A percentile compares a stretch with the other conserved stretches of the same genome.
Conservation (phyloP, 1,140 invertebrate genomes). For the Myzus persicae region DNA sequence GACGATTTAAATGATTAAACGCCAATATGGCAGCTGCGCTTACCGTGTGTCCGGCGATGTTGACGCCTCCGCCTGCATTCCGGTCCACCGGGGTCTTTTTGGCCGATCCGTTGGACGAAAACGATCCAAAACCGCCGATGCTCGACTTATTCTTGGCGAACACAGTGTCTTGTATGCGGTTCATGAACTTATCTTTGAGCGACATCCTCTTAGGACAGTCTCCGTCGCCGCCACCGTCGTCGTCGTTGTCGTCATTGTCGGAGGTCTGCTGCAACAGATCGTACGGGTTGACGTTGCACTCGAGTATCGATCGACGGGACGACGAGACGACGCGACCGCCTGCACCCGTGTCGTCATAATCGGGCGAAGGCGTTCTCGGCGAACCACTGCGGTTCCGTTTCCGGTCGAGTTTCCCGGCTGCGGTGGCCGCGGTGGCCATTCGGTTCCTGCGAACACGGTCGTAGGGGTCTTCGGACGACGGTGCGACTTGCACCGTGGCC, state of each 20-base stretch:
- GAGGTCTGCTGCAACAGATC: conserved; percentile 72
- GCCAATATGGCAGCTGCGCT: neutral
- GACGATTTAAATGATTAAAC: neutral
- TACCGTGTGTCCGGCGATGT: conserved; percentile 66
- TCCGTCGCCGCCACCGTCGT: conserved; percentile 63
- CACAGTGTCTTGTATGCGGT: conserved; percentile 56
- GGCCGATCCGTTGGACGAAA: neutral
- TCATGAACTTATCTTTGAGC: conserved; percentile 54
- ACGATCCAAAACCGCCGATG: neutral
- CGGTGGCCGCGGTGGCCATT: conserved; percentile 67
- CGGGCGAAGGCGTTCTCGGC: conserved; percentile 64
- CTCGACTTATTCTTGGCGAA: neutral
- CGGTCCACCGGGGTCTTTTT: conserved; percentile 62
- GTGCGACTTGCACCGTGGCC: conserved; percentile 66
- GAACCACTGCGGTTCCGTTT: conserved; percentile 65
- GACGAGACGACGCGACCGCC: conserved; percentile 8
- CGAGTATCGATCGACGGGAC: conserved; percentile 72
- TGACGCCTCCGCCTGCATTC: conserved; percentile 63
- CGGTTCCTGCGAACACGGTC: conserved; percentile 80
- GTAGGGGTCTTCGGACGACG: conserved; percentile 73
- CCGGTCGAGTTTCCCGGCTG: conserved; percentile 68
- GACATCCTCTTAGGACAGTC: conserved; percentile 62
- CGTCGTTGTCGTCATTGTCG: conserved; percentile 56
- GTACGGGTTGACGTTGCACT: conserved; percentile 86
- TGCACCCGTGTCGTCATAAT: conserved; percentile 45